These are phyloP conservation scores for Trichogramma pretiosum DNA, from an alignment of 1,140 invertebrate genomes.

Conservation along the genomic window DNA sequence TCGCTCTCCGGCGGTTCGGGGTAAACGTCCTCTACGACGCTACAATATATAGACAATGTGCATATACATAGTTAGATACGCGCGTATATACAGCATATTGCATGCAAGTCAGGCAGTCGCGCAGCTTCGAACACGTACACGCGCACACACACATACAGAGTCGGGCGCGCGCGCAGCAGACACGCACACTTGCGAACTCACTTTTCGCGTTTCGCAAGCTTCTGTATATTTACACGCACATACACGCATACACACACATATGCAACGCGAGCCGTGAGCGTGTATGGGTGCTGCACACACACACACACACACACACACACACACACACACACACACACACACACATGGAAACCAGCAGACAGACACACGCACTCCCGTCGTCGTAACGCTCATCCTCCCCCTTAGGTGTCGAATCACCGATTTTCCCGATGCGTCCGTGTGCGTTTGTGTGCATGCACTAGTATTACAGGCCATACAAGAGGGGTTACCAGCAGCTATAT, in stretches of 20 bases:
- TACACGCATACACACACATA: no score
- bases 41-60: background rate
- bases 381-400: background rate
- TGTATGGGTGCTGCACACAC: background rate
- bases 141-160: background rate
- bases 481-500: no score
- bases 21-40: slow-evolving; percentile 19
- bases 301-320: background rate
- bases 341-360: no score
- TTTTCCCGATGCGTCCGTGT: no score
- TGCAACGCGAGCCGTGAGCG: background rate
- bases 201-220: no score
- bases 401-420: no score
- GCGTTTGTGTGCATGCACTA: no score
- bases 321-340: no score
- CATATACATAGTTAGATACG: background rate
- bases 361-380: background rate
- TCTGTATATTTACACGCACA: no score
- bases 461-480: no score
- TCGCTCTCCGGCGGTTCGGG: background rate
- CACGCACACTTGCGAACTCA: background rate
- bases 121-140: background rate
- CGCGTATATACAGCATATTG: background rate
- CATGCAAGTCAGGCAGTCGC: background rate
- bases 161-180: background rate